phyloP scores from a whole-genome alignment of 53 echinoderm and acorn worm genomes.

The Stichopus horrens region DNA sequence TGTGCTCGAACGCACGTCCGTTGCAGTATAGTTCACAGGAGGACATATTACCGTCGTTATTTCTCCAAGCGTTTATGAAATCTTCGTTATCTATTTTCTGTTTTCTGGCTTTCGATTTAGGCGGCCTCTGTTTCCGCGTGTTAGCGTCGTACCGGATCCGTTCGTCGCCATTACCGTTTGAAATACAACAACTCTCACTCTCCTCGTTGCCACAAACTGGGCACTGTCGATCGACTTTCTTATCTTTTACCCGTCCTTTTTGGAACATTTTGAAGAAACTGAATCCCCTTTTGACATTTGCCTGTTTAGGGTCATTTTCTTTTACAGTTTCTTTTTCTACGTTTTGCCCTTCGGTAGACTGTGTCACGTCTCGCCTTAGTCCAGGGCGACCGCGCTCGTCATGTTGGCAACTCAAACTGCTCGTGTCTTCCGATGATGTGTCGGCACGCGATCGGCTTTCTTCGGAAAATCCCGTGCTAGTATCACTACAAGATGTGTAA shows the following conservation, averaged over 20 bases:
- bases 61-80: conserved; percentile 40
- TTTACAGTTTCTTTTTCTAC: not conserved
- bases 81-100: conserved; percentile 29
- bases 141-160: not conserved
- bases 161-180: not conserved
- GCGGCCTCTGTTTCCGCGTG: conserved; percentile 13
- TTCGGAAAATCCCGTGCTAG: conserved; percentile 41
- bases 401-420: conserved; percentile 32
- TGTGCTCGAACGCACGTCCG: not conserved
- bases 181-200: conserved; percentile 35
- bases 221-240: conserved; percentile 17
- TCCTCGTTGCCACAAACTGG: conserved; percentile 44
- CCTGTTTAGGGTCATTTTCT: not conserved
- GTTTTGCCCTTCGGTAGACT: not conserved
- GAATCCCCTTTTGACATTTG: conserved; percentile 15
- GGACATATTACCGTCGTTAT: conserved; percentile 31
- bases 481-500: conserved; percentile 29
- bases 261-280: conserved; percentile 40
- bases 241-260: conserved; percentile 16
- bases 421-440: conserved; percentile 39
- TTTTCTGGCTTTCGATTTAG: conserved; percentile 3
- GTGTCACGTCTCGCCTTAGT: conserved; percentile 14
- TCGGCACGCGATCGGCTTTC: conserved; percentile 40
- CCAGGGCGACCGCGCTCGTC: conserved; percentile 19
- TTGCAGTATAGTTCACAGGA: conserved; percentile 25